A percentile compares a stretch with the other conserved stretches of the same genome.
phyloP scores from a whole-genome alignment of 2,113 vertebrate species.

The Carollia perspicillata region DNA sequence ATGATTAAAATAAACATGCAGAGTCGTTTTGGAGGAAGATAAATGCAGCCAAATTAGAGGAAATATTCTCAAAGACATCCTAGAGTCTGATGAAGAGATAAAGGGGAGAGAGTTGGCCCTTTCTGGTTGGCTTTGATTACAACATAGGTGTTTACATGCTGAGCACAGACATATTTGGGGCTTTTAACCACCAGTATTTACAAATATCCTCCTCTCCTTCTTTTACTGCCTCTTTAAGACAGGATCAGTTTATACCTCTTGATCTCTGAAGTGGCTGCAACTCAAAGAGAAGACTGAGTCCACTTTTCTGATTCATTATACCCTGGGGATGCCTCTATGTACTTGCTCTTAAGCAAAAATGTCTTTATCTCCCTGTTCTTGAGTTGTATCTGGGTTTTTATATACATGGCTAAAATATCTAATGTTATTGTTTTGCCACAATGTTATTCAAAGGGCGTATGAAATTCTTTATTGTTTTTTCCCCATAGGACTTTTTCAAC shows the following conservation, averaged over 20 bases:
- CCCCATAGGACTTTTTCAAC: slow-evolving; percentile 94
- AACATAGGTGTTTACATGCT: background rate
- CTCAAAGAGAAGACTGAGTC: background rate
- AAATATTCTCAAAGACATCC: background rate
- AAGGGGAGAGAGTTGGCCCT: background rate
- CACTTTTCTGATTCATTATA: background rate
- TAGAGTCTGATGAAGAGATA: background rate
- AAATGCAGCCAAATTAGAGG: background rate
- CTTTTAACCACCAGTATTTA: background rate
- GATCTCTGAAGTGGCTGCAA: background rate
- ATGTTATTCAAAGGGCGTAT: slow-evolving; percentile 68
- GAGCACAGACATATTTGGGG: background rate
- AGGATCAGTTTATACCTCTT: background rate
- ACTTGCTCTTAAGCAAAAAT: slow-evolving; percentile 35
- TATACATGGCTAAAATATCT: slow-evolving; percentile 46
- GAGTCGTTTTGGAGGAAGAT: background rate
- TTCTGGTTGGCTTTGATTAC: background rate
- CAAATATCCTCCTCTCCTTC: background rate
- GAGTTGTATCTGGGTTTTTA: slow-evolving; percentile 43
- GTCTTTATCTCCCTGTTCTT: slow-evolving; percentile 41
- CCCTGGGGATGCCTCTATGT: slow-evolving; percentile 62
- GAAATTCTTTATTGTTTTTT: slow-evolving; percentile 67
- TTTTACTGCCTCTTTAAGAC: background rate
- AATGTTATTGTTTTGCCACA: slow-evolving; percentile 23
- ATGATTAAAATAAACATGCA: background rate